Percentiles rank a stretch among this genome's conserved stretches.
phyloP scores from a whole-genome alignment of 2,888 invertebrate species.

The Steinernema hermaphroditum region DNA sequence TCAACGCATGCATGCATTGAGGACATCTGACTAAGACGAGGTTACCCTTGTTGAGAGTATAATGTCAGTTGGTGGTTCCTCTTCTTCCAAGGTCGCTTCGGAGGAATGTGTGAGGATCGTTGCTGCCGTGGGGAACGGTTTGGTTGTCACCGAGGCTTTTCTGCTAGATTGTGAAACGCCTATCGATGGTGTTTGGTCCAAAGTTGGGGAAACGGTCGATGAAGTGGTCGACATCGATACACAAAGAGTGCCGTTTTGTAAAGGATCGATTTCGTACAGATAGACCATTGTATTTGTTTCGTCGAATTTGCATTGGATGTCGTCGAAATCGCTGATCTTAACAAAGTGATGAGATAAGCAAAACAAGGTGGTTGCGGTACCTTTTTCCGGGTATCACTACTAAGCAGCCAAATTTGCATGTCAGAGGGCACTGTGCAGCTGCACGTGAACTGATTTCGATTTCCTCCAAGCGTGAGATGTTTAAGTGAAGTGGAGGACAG shows the following conservation, averaged over 20 bases:
- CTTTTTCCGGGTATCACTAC: background rate
- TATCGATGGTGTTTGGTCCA: background rate
- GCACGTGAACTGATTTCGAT: background rate
- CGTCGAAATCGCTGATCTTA: background rate
- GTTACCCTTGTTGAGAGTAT: slow-evolving; percentile 1
- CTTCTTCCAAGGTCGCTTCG: background rate
- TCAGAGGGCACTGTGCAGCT: slow-evolving; percentile 5
- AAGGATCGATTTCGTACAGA: background rate
- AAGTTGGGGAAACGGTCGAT: background rate
- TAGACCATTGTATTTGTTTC: background rate
- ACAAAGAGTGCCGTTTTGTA: background rate
- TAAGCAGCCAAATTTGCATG: slow-evolving; percentile 26
- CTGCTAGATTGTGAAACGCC: no score
- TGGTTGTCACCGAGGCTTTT: background rate
- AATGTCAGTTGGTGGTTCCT: background rate
- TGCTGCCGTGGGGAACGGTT: background rate
- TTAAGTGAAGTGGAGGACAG: background rate
- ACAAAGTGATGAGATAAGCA: no score
- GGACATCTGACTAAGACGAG: no score
- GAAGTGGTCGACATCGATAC: background rate
- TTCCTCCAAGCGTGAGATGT: slow-evolving; percentile 8
- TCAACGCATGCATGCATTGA: no score
- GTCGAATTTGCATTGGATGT: slow-evolving; percentile 5
- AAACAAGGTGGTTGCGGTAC: slow-evolving; percentile 16
- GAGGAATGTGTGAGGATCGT: slow-evolving; percentile 14